These are phyloP conservation scores for Aphaenogaster ashmeadi DNA, from an alignment of 1,140 invertebrate species.

Conservation along the genomic window DNA sequence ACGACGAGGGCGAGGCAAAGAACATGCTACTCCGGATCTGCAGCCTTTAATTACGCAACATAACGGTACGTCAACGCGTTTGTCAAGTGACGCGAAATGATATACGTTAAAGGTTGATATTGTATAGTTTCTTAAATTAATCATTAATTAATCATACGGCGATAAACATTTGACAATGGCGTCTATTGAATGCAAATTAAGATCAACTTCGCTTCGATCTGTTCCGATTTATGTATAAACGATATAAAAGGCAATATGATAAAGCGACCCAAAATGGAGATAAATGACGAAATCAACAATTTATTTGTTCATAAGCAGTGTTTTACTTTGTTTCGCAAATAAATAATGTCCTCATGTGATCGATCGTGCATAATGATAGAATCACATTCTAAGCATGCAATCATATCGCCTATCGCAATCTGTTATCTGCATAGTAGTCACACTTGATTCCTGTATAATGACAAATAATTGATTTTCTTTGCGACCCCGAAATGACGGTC, in stretches of 20 bases:
- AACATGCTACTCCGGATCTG: slow-evolving; percentile 1
- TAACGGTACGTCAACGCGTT: slow-evolving; percentile 6
- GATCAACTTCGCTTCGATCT: background rate
- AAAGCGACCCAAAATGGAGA: background rate
- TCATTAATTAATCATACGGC: background rate
- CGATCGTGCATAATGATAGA: slow-evolving; percentile 52
- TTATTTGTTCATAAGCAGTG: background rate
- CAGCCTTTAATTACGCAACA: slow-evolving; percentile 36
- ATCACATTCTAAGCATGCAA: slow-evolving; percentile 60
- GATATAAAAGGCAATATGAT: no score
- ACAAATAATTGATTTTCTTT: background rate
- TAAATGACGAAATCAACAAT: background rate
- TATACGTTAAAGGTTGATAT: background rate
- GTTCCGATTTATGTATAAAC: background rate
- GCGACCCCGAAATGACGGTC: background rate
- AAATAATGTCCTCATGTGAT: slow-evolving; percentile 41
- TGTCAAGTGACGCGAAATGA: slow-evolving; percentile 2
- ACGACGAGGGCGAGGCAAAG: background rate
- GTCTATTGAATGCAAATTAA: background rate
- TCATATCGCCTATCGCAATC: slow-evolving; percentile 10
- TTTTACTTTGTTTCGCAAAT: background rate
- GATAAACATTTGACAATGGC: background rate
- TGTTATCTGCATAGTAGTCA: slow-evolving; percentile 12
- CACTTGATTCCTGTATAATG: background rate
- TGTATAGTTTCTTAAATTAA: background rate